Percentiles rank a stretch among this genome's conserved stretches.
Evolutionary conservation across 1,140 invertebrate species (phyloP).

Genomic region (Batillaria attramentaria): DNA sequence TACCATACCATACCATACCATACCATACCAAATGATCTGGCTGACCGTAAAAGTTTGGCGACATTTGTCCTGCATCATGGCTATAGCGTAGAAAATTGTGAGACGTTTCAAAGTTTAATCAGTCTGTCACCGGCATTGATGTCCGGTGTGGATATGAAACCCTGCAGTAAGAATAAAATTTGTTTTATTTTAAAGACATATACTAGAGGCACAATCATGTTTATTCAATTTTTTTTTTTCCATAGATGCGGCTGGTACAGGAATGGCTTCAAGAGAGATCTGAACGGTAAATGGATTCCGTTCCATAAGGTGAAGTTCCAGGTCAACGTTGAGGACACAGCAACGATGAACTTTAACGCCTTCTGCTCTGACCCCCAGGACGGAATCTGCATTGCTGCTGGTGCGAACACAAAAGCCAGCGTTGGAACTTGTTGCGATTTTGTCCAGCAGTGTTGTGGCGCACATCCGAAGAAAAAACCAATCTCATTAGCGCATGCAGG

Average conservation of each 20-base stretch:
- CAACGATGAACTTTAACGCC: conserved; percentile 22
- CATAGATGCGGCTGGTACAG: conserved; percentile 39
- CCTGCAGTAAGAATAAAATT: background rate
- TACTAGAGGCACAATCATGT: background rate
- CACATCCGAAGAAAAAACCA: background rate
- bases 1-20: too few species aligned
- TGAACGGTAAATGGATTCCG: conserved; percentile 39
- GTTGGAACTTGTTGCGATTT: conserved; percentile 6
- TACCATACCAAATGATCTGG: too few species aligned
- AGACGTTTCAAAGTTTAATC: too few species aligned
- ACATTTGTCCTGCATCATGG: background rate
- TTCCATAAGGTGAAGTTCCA: conserved; percentile 40
- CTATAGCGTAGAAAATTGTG: background rate
- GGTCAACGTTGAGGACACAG: conserved; percentile 29
- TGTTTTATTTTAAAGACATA: background rate
- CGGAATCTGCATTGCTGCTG: conserved; percentile 23
- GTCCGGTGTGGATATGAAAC: background rate
- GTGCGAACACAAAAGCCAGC: background rate
- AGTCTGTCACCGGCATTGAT: too few species aligned
- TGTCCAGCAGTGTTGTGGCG: background rate
- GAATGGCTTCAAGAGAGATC: conserved; percentile 42
- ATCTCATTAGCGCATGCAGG: background rate
- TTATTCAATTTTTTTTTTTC: background rate
- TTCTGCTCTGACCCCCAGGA: background rate
- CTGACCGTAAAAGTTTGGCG: too few species aligned